Percentiles rank a stretch among this genome's conserved stretches.
These are phyloP conservation scores for Meloe dianella DNA, from an alignment of 2,888 invertebrate species.

Conservation along the genomic window DNA sequence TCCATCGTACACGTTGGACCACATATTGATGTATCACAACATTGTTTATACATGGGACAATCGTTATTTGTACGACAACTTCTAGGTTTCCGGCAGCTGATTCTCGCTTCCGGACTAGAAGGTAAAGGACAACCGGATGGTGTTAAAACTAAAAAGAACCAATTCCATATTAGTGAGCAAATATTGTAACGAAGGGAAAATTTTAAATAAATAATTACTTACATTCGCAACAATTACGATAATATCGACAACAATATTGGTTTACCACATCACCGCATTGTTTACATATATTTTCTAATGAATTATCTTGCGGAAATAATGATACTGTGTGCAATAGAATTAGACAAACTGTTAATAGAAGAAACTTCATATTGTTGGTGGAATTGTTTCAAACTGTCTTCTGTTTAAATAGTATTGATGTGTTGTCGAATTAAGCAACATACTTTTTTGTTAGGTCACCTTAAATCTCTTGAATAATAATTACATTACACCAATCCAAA, in stretches of 20 bases:
- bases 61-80: slow-evolving; percentile 26
- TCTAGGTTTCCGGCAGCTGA: slow-evolving; percentile 25
- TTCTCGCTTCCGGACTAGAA: slow-evolving; percentile 33
- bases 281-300: slow-evolving; percentile 34
- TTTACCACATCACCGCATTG: slow-evolving; percentile 36
- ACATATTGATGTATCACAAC: slow-evolving; percentile 31
- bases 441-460: not conserved
- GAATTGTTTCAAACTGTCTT: not conserved
- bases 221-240: slow-evolving; percentile 32
- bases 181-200: too few relatives aligned
- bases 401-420: not conserved
- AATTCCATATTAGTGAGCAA: not conserved
- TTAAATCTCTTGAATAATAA: not conserved
- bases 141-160: slow-evolving; percentile 18
- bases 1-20: slow-evolving; percentile 25
- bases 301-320: slow-evolving; percentile 25
- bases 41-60: slow-evolving; percentile 28
- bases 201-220: slow-evolving; percentile 18
- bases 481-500: not conserved
- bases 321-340: not conserved
- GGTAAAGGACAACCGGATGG: slow-evolving; percentile 31
- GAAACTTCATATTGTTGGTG: slow-evolving; percentile 1
- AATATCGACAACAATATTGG: slow-evolving; percentile 32
- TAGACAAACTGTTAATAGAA: not conserved
- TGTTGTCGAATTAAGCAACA: slow-evolving; percentile 7